Evolutionary conservation across 1,140 invertebrate genomes (phyloP).

Genomic region (Homalodisca vitripennis): DNA sequence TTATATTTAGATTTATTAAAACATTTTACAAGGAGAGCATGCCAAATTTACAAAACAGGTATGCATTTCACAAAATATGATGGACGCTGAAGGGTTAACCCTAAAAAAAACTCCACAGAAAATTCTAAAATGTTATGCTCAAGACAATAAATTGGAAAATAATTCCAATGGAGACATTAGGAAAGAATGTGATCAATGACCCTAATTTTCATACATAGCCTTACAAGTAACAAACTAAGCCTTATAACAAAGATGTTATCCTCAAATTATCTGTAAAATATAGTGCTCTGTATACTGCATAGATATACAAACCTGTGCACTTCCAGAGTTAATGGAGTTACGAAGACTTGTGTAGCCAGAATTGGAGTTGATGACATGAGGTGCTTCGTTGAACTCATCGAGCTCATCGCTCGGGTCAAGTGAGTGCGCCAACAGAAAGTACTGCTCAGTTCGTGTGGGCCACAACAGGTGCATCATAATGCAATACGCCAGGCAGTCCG

Average conservation of each 20-base stretch:
- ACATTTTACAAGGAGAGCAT: too few species aligned
- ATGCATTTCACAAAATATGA: too few species aligned
- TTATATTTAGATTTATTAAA: too few species aligned
- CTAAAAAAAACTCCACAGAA: background rate
- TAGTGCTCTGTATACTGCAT: too few species aligned
- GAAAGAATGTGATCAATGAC: background rate
- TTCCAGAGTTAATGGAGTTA: slow-evolving; percentile 7
- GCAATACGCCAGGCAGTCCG: slow-evolving; percentile 90
- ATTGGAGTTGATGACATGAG: slow-evolving; percentile 70
- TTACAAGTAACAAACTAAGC: background rate
- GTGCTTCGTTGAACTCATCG: slow-evolving; percentile 91
- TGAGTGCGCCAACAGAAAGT: slow-evolving; percentile 75
- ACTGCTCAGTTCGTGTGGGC: slow-evolving; percentile 89
- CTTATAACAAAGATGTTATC: background rate
- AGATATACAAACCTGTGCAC: background rate
- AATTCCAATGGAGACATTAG: background rate
- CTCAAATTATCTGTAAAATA: background rate
- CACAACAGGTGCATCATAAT: slow-evolving; percentile 92
- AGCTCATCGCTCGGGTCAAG: slow-evolving; percentile 76
- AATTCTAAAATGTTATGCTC: background rate
- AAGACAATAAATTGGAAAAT: background rate
- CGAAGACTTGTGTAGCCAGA: slow-evolving; percentile 27
- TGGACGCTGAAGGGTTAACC: too few species aligned
- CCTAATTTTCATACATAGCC: background rate
- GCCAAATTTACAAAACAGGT: too few species aligned